These are phyloP conservation scores for Plecturocebus donacophilus DNA, from an alignment of 2,113 vertebrate genomes.

Conservation along the genomic window DNA sequence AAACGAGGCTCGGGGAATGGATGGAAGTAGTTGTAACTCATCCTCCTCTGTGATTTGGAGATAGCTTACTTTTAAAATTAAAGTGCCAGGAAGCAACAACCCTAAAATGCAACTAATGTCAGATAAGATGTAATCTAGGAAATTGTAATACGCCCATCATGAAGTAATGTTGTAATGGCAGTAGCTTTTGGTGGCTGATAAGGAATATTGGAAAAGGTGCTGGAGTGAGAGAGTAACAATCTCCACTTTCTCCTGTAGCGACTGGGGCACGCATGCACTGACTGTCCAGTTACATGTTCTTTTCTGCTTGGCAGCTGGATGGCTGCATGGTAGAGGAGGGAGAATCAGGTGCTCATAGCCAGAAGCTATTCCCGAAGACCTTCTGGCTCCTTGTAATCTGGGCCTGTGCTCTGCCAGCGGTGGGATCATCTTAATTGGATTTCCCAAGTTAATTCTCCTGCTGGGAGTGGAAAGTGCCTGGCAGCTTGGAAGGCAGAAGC, in stretches of 20 bases:
- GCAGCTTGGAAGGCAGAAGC: background rate
- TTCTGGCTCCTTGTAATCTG: background rate
- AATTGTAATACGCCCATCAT: slow-evolving; percentile 73
- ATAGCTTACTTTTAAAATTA: slow-evolving; percentile 76
- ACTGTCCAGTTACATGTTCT: background rate
- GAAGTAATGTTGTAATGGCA: slow-evolving; percentile 68
- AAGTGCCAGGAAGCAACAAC: slow-evolving; percentile 75
- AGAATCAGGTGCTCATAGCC: rapidly evolving
- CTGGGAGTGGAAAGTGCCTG: background rate
- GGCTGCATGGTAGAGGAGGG: background rate
- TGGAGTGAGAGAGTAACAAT: background rate
- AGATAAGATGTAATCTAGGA: slow-evolving; percentile 76
- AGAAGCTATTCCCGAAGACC: background rate
- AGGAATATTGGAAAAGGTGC: slow-evolving; percentile 60
- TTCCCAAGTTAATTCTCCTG: background rate
- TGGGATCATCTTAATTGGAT: background rate
- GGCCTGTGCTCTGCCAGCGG: background rate
- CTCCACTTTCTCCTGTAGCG: background rate
- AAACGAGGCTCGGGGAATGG: background rate
- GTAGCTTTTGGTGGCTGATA: slow-evolving; percentile 63
- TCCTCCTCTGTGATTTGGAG: slow-evolving; percentile 64
- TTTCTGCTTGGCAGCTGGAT: background rate
- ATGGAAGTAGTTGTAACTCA: slow-evolving; percentile 26
- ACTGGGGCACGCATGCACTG: background rate
- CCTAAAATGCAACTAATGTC: slow-evolving; percentile 77